These are phyloP conservation scores for Pimpla rufipes DNA, from an alignment of 2,888 invertebrate genomes.

Conservation along the genomic window DNA sequence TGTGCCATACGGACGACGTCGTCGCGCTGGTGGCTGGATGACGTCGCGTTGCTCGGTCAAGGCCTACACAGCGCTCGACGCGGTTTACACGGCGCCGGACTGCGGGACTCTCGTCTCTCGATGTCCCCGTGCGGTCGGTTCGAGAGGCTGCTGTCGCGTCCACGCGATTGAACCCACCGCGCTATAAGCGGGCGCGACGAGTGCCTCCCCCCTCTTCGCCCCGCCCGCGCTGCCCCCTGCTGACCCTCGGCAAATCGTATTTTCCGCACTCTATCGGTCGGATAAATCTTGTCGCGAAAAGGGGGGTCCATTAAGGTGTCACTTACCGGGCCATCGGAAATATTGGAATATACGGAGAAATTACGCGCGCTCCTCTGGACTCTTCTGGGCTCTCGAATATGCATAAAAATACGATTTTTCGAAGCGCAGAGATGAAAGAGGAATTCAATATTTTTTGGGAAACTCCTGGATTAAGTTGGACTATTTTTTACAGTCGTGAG, in stretches of 20 bases:
- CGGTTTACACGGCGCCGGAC: slow-evolving; percentile 16
- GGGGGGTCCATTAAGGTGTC: too few relatives aligned
- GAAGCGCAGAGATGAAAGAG: too few relatives aligned
- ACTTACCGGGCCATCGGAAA: too few relatives aligned
- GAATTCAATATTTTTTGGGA: too few relatives aligned
- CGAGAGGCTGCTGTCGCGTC: neutral
- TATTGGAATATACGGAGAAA: too few relatives aligned
- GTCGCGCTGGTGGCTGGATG: slow-evolving; percentile 1
- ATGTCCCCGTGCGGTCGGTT: neutral
- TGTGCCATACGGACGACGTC: slow-evolving; percentile 17
- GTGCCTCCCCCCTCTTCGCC: too few relatives aligned
- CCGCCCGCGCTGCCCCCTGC: too few relatives aligned
- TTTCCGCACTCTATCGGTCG: neutral
- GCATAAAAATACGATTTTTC: too few relatives aligned
- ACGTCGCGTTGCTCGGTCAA: slow-evolving; percentile 52
- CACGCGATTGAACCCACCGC: neutral
- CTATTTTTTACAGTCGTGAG: too few relatives aligned
- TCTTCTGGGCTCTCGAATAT: too few relatives aligned
- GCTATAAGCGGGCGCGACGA: neutral
- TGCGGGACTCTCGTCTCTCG: slow-evolving; percentile 11
- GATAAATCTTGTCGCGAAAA: neutral
- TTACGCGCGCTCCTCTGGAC: too few relatives aligned
- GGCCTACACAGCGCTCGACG: slow-evolving; percentile 39
- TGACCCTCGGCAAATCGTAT: neutral
- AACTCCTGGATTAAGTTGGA: too few relatives aligned